Evolutionary conservation across 2,888 invertebrate genomes (phyloP), one percentile per base, ranked within the genome.

Genomic region (Tachystola acroxantha): DNA sequence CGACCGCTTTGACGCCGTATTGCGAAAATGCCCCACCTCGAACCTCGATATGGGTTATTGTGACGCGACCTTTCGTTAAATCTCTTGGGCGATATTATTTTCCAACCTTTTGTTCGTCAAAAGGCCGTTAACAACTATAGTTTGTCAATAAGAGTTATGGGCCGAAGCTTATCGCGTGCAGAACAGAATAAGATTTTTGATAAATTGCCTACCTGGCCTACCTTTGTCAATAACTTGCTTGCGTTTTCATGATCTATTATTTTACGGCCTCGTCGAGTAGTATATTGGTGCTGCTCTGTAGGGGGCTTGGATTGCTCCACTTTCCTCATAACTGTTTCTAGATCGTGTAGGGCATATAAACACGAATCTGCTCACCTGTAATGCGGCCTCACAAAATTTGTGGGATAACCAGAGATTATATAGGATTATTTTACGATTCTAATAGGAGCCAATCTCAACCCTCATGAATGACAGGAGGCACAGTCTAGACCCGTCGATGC

Each of bases 21-120:
- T 66, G 64, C 68, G 66, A 74, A 75, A 76, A 71, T 48, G 54
- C 45, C 55, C 58, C 53, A 53, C 49, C 53, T 54, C 50, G 51
- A 64, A 50, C 49, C 53, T 53, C 50, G 52, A 64, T 62, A 74
- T 71, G 70, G 74, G 72, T 73, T 74, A 76, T 70, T 73, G 73
- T 72, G 62, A 69, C 66, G 50, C 62, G 79, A 76, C 75, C 75
- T 79, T 80, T 79, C 48, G 47, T 48, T 46, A 48, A 56, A 46
- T 57, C 70, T 65, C 65, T 58, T 53, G 63, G 68, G 69, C 61
- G 57, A 49, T 52, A 53, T 63, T 61, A 69, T 60, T 65, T 65
- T 50, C 57, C 54, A 43, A 40, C 28, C 29, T 30, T 42, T 45
- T 43, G 37, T 40, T 37, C 40, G 37, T 30, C 25, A 30, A 10